Conservation (phyloP, 2,888 invertebrate genomes). For the Craniophora ligustri region DNA sequence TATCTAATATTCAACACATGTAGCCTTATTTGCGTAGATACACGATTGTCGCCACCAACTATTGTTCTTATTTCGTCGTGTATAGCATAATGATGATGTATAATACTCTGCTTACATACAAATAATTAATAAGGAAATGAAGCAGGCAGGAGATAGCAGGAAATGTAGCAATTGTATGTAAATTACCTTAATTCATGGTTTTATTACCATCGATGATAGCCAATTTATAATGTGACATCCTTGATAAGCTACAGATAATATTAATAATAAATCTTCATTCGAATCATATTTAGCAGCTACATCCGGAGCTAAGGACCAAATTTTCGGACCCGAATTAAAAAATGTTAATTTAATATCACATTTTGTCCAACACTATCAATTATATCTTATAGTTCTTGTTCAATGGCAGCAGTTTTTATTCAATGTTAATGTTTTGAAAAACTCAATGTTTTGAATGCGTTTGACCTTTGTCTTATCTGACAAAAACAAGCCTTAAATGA, state of each 20-base stretch:
- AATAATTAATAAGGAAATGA: neutral
- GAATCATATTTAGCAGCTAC: too few relatives aligned
- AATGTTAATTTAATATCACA: too few relatives aligned
- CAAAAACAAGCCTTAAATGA: too few relatives aligned
- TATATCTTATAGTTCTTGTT: too few relatives aligned
- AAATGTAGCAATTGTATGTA: slow-evolving; percentile 6
- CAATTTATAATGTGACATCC: neutral
- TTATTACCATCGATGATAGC: neutral
- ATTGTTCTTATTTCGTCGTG: slow-evolving; percentile 20
- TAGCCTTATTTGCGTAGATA: slow-evolving; percentile 20
- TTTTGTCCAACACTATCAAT: too few relatives aligned
- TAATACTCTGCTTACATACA: slow-evolving; percentile 5
- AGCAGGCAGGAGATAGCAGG: neutral
- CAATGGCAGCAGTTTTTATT: too few relatives aligned
- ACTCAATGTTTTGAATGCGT: too few relatives aligned
- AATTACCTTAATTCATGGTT: neutral
- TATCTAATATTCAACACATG: slow-evolving; percentile 16
- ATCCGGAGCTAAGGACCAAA: neutral
- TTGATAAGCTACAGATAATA: too few relatives aligned
- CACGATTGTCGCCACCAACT: slow-evolving; percentile 7
- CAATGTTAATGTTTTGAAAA: too few relatives aligned
- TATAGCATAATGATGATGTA: slow-evolving; percentile 17
- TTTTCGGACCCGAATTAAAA: neutral
- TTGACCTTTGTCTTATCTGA: too few relatives aligned
- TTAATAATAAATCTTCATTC: too few relatives aligned